These are phyloP conservation scores for Rhea americana DNA, from an alignment of 2,113 vertebrate genomes.

Conservation along the genomic window DNA sequence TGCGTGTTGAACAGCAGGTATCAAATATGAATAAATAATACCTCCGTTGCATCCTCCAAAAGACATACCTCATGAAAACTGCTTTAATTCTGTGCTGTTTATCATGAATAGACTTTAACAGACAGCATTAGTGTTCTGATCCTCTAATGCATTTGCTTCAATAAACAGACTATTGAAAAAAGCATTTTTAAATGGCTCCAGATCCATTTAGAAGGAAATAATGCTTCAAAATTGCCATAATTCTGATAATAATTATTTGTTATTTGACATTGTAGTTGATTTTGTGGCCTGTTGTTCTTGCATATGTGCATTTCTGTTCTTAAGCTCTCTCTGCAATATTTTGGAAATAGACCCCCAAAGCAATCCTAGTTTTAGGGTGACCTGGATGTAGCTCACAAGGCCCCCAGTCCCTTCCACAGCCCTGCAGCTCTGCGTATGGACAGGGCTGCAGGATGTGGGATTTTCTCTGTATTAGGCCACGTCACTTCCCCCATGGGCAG, in stretches of 20 bases:
- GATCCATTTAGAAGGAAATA: neutral
- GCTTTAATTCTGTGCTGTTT: neutral
- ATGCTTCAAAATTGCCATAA: neutral
- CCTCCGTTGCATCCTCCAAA: neutral
- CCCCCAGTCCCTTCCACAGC: too few relatives aligned
- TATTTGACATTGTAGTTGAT: neutral
- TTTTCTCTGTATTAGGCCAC: neutral
- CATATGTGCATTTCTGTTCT: neutral
- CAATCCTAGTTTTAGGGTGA: neutral
- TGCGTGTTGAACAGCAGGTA: neutral
- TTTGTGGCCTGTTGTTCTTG: neutral
- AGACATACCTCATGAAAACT: fast-evolving
- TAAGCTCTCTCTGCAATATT: neutral
- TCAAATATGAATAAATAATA: neutral
- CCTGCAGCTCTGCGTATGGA: neutral
- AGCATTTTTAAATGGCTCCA: neutral
- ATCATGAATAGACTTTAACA: neutral
- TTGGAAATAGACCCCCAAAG: neutral
- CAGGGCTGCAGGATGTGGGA: neutral
- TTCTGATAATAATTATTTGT: neutral
- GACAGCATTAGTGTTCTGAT: neutral
- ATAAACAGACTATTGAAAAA: neutral
- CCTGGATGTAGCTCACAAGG: neutral
- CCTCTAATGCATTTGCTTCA: neutral
- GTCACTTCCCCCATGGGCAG: too few relatives aligned